These are phyloP conservation scores for Drosophila monieri DNA, from an alignment of 2,888 invertebrate species.

Conservation along the genomic window DNA sequence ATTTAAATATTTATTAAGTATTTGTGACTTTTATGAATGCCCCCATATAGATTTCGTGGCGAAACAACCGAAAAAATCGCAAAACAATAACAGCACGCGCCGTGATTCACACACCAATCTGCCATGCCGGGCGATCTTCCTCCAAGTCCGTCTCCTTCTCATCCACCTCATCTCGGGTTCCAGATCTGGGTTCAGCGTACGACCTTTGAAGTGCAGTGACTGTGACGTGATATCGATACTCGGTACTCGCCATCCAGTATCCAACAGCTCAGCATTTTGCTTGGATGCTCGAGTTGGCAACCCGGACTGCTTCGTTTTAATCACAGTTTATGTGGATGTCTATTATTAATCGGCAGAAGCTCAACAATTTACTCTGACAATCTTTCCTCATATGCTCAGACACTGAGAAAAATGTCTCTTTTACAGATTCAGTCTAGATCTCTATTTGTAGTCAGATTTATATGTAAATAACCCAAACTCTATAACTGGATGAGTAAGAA, in stretches of 20 bases:
- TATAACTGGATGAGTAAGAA: too few species aligned
- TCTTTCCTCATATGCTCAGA: neutral
- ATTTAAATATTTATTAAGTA: constrained; percentile 69
- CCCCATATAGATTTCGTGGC: constrained; percentile 31
- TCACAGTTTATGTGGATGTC: constrained; percentile 68
- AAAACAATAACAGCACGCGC: constrained; percentile 61
- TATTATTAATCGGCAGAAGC: constrained; percentile 62
- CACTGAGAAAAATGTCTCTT: constrained; percentile 1
- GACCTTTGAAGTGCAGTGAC: constrained; percentile 73
- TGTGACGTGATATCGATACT: constrained; percentile 43
- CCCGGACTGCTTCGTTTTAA: constrained; percentile 49
- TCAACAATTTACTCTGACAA: constrained; percentile 14
- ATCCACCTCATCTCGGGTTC: constrained; percentile 13
- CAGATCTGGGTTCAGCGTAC: constrained; percentile 61
- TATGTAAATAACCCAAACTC: too few species aligned
- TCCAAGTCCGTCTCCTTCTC: constrained; percentile 9
- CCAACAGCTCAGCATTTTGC: neutral
- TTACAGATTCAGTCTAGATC: too few species aligned
- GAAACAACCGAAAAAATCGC: constrained; percentile 28
- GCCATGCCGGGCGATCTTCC: constrained; percentile 13
- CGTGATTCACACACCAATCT: constrained; percentile 63
- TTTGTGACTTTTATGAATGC: constrained; percentile 61
- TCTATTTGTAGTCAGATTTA: too few species aligned
- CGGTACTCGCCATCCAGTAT: constrained; percentile 10
- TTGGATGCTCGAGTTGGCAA: neutral